Evolutionary conservation across 1,140 invertebrate species (phyloP).

Genomic region (Littorina saxatilis): DNA sequence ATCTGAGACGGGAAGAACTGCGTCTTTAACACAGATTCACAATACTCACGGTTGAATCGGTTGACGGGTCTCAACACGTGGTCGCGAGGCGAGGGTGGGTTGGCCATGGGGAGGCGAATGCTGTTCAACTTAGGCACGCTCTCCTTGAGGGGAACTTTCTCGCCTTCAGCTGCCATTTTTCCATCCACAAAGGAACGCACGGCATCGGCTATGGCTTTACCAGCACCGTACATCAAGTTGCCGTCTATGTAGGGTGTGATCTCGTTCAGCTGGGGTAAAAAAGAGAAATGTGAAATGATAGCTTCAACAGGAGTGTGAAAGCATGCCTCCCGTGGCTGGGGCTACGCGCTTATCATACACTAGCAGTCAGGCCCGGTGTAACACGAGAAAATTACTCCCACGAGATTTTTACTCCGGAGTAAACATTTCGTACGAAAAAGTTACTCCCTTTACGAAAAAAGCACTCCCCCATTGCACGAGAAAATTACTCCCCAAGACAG

Average conservation of each 20-base stretch:
- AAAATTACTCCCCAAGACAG: too few relatives aligned
- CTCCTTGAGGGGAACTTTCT: constrained; percentile 30
- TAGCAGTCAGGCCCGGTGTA: too few relatives aligned
- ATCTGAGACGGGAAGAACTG: too few relatives aligned
- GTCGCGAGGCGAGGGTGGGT: constrained; percentile 79
- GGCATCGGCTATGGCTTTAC: constrained; percentile 80
- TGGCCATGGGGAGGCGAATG: constrained; percentile 79
- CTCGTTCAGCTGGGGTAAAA: constrained; percentile 78
- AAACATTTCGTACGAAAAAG: too few relatives aligned
- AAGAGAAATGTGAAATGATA: background rate
- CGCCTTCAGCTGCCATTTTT: constrained; percentile 61
- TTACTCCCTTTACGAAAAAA: too few relatives aligned
- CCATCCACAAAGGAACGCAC: constrained; percentile 78
- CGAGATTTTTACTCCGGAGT: too few relatives aligned
- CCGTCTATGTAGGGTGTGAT: constrained; percentile 82
- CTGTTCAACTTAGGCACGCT: constrained; percentile 77
- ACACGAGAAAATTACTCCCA: too few relatives aligned
- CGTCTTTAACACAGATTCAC: too few relatives aligned
- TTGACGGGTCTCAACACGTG: constrained; percentile 76
- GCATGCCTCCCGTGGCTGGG: too few relatives aligned
- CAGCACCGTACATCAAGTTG: constrained; percentile 80
- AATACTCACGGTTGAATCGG: constrained; percentile 80
- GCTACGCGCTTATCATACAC: too few relatives aligned
- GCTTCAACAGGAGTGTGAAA: background rate
- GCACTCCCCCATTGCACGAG: too few relatives aligned